Evolutionary conservation across 2,888 invertebrate genomes (phyloP).

Genomic region (Apamea epomidion): DNA sequence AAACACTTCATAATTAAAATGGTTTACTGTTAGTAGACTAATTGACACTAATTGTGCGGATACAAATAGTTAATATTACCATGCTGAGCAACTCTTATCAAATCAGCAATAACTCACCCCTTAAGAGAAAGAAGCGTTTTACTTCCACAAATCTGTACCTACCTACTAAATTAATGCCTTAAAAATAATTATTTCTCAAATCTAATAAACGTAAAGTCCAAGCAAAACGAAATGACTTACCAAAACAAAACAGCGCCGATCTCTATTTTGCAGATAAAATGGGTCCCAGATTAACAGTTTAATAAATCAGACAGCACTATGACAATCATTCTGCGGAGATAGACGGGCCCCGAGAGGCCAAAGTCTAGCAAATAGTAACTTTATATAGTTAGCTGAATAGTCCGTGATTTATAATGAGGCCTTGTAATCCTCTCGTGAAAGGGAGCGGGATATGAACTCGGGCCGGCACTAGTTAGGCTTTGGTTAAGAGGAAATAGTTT

Average conservation of each 20-base stretch:
- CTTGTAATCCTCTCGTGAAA: conserved; percentile 67
- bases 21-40: not conserved
- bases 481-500: conserved; percentile 56
- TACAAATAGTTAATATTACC: not conserved
- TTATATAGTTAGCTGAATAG: conserved; percentile 65
- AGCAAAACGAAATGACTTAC: conserved; percentile 33
- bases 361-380: conserved; percentile 63
- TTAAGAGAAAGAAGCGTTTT: conserved; percentile 15
- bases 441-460: conserved; percentile 61
- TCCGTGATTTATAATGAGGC: conserved; percentile 68
- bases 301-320: conserved; percentile 62
- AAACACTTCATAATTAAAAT: not conserved
- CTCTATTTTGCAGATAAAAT: conserved; percentile 50
- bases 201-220: conserved; percentile 33
- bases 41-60: not conserved
- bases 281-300: conserved; percentile 57
- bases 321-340: conserved; percentile 62
- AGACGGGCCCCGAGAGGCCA: conserved; percentile 53
- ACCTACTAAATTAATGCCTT: conserved; percentile 9
- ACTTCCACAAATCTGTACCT: not conserved
- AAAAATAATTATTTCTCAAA: conserved; percentile 43
- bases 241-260: conserved; percentile 37
- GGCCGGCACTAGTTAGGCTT: conserved; percentile 46
- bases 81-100: not conserved
- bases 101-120: not conserved